Percentiles rank a stretch among this genome's conserved stretches.
Conservation (phyloP, 1,140 invertebrate species). For the Babylonia areolata region DNA sequence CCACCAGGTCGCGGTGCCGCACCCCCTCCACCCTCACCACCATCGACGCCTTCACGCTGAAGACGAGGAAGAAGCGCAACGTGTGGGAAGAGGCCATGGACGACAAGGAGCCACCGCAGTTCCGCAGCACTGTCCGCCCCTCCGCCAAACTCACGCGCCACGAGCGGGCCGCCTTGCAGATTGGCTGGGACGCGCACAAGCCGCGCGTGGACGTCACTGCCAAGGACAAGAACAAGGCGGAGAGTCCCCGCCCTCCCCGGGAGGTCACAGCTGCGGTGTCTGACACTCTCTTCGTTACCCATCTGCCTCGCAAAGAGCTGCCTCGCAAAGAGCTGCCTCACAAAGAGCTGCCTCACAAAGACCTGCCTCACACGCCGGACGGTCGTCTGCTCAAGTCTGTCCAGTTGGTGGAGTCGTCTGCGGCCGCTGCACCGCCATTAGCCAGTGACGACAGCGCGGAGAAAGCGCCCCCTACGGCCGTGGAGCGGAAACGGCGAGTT, state of each 20-base stretch:
- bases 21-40: slow-evolving; percentile 66
- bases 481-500: background rate
- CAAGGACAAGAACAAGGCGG: background rate
- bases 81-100: slow-evolving; percentile 63
- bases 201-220: slow-evolving; percentile 39
- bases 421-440: background rate
- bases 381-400: slow-evolving; percentile 35
- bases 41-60: slow-evolving; percentile 66
- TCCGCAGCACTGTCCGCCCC: slow-evolving; percentile 61
- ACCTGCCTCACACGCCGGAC: slow-evolving; percentile 29
- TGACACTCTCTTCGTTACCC: slow-evolving; percentile 30
- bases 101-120: slow-evolving; percentile 52
- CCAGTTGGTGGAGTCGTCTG: background rate
- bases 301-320: slow-evolving; percentile 20
- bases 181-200: slow-evolving; percentile 62
- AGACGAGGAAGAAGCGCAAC: slow-evolving; percentile 62
- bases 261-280: background rate
- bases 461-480: background rate
- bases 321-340: slow-evolving; percentile 16
- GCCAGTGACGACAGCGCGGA: background rate
- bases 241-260: background rate
- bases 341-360: slow-evolving; percentile 6
- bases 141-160: slow-evolving; percentile 54
- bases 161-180: slow-evolving; percentile 56
- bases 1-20: slow-evolving; percentile 44